Base-by-base conservation (phyloP, 2,113 vertebrate species). In the Caracal caracal region DNA sequence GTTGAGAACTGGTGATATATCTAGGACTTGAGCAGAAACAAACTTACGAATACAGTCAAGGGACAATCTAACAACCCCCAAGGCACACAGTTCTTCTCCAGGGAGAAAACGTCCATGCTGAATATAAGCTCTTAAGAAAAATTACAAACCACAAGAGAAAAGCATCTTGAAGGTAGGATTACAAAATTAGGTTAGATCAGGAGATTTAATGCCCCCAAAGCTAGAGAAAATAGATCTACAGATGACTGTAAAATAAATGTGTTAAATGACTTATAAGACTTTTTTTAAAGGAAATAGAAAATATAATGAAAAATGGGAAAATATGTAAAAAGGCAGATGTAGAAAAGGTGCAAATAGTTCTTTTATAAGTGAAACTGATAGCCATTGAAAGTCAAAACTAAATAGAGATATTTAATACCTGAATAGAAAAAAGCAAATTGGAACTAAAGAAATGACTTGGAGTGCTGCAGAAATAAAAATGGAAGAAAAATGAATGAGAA, bases 191-290 rank as follows among this genome's bases (percentile, higher is more conserved):
- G 73, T 47, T 26, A 9, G 24, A 75, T 9, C 3, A 16, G 24
- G 11, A 75, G 68, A 96, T 81, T 53, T 40, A 81, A 91, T 40
- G 10, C n/a, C 28, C 43, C 16, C n/a, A 56, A 30, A 79, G 81
- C 37, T 16, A 63, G 43, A 94, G 47, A 84, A 83, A 93, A 68
- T 2, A 84, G 33, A 65, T 22, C 40, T 78, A n/a, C 6, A 82
- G 40, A 65, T 43, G 30, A 82, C 63, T 65, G 53, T 28, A 82
- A 82, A 82, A n/a, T 82, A 75, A 91, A 43, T 49, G 20, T 65
- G 86, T 73, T 71, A 89, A 68, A 70, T 66, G 17, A 91, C 71
- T 73, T 89, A 85, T 17, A 96, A 79, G n/a, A 89, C 56, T n/a
- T 75, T 33, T 51, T 20, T 40, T 22, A 70, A 73, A 83, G 51